Conservation (phyloP, 2,797 vertebrate genomes). For the Falco novaeseelandiae region DNA sequence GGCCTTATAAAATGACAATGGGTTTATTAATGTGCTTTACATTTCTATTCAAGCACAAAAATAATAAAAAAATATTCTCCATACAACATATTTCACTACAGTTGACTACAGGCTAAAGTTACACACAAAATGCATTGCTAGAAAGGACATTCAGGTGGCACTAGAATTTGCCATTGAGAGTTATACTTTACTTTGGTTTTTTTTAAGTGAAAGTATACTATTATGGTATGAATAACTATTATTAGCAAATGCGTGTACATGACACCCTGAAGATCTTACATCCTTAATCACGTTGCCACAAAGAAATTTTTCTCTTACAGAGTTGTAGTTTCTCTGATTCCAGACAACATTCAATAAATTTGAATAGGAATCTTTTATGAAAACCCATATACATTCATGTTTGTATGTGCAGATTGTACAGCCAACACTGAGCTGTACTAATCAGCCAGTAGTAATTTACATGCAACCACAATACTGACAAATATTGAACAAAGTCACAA, state of each 20-base stretch:
- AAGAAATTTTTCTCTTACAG: background rate
- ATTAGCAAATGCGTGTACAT: background rate
- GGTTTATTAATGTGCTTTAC: background rate
- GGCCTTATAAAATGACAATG: background rate
- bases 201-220: background rate
- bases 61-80: background rate
- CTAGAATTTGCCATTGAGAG: background rate
- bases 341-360: background rate
- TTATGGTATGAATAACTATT: background rate
- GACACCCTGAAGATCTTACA: background rate
- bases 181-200: background rate
- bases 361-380: background rate
- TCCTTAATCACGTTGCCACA: background rate
- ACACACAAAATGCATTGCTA: background rate
- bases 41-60: background rate
- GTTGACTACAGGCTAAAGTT: background rate
- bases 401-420: background rate
- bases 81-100: background rate
- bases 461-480: background rate
- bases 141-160: background rate
- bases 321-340: background rate
- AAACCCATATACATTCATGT: background rate
- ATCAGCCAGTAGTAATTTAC: background rate
- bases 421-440: background rate
- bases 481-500: background rate